phyloP scores from a whole-genome alignment of 1,140 invertebrate genomes.

The Zaprionus lachaisei region DNA sequence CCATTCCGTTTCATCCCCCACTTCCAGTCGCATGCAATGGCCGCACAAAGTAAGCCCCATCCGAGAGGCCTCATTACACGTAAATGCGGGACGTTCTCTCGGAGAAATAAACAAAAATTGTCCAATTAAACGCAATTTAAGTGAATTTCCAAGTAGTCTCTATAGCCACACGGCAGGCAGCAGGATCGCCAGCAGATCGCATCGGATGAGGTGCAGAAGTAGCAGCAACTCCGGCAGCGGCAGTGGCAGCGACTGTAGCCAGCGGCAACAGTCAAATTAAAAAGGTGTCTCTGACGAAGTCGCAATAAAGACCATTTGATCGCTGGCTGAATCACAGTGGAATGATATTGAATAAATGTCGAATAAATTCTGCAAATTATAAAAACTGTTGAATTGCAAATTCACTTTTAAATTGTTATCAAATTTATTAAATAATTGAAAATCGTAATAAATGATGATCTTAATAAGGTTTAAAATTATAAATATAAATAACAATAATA shows the following conservation, averaged over 20 bases:
- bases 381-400: not conserved
- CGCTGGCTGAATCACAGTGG: constrained; percentile 14
- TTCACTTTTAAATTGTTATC: no score
- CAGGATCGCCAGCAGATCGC: constrained; percentile 4
- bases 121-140: constrained; percentile 83
- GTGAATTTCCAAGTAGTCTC: constrained; percentile 74
- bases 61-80: constrained; percentile 35
- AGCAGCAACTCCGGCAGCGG: no score
- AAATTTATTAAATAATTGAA: no score
- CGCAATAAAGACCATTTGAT: constrained; percentile 72
- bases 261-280: constrained; percentile 74
- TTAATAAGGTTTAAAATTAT: no score
- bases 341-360: not conserved
- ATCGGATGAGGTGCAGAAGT: not conserved
- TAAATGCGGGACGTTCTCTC: constrained; percentile 22
- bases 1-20: constrained; percentile 57
- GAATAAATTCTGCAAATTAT: not conserved
- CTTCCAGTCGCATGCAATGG: not conserved
- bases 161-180: not conserved
- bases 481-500: no score
- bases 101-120: constrained; percentile 74
- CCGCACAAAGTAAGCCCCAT: constrained; percentile 4
- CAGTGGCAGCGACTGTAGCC: not conserved
- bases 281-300: constrained; percentile 78
- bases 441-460: no score